A percentile compares a stretch with the other conserved stretches of the same genome.
Evolutionary conservation across 2,888 invertebrate species (phyloP).

Genomic region (Cepaea hortensis): DNA sequence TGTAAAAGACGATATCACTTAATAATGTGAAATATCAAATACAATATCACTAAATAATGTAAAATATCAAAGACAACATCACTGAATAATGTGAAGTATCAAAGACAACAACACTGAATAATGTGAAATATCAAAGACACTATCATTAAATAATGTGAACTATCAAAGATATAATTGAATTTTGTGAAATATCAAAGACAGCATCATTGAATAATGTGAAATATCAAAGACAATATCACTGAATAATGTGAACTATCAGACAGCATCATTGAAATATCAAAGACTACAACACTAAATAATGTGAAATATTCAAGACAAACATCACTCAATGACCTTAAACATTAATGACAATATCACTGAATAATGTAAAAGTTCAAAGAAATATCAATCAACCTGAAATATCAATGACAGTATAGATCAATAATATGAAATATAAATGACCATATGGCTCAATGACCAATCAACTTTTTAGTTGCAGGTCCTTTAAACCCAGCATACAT

Average conservation of each 20-base stretch:
- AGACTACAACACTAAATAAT: neutral
- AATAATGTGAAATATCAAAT: too few species aligned
- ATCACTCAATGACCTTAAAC: neutral
- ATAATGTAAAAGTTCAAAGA: too few species aligned
- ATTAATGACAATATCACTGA: neutral
- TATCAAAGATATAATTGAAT: neutral
- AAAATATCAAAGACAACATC: neutral
- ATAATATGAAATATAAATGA: too few species aligned
- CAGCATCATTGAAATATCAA: conserved; percentile 1
- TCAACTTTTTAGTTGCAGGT: too few species aligned
- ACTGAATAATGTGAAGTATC: neutral
- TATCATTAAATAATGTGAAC: too few species aligned
- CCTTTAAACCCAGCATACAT: too few species aligned
- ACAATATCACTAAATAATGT: too few species aligned
- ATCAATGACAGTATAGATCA: too few species aligned
- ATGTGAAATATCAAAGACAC: neutral
- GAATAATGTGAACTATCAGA: neutral
- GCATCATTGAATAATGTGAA: neutral
- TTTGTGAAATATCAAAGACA: neutral
- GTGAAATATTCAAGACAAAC: neutral
- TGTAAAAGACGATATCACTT: too few species aligned
- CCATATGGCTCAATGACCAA: too few species aligned
- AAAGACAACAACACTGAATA: conserved; percentile 2
- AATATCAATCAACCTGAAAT: too few species aligned
- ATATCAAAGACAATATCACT: neutral